Evolutionary conservation across 2,797 vertebrate species (phyloP).

Genomic region (Sebastes diploproa): DNA sequence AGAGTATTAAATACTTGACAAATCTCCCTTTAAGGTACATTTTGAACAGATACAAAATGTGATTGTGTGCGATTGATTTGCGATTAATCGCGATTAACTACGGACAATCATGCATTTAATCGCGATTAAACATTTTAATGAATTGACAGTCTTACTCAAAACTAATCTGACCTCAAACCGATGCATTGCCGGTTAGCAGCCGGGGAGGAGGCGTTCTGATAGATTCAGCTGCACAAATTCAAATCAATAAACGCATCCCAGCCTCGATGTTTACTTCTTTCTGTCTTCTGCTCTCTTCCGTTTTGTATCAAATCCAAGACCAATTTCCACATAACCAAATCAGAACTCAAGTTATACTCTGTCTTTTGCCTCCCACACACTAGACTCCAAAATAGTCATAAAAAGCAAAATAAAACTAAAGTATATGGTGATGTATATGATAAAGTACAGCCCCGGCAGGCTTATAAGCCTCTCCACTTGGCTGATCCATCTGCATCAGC

Average conservation of each 20-base stretch:
- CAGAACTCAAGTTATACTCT: not conserved
- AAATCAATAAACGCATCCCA: not conserved
- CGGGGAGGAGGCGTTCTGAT: not conserved
- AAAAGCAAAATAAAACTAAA: not conserved
- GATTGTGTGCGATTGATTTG: too few relatives aligned
- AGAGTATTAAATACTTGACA: too few relatives aligned
- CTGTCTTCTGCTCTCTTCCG: not conserved
- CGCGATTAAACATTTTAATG: accelerated
- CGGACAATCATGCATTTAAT: too few relatives aligned
- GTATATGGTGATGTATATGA: not conserved
- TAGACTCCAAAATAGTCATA: not conserved
- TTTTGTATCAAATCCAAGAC: not conserved
- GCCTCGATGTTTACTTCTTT: not conserved
- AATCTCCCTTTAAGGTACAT: too few relatives aligned
- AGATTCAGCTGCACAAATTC: not conserved
- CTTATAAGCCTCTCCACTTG: not conserved
- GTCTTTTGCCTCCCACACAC: not conserved
- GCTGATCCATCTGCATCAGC: not conserved
- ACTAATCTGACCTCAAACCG: not conserved
- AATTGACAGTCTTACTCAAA: too few relatives aligned
- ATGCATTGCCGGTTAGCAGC: not conserved
- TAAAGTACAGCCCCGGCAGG: not conserved
- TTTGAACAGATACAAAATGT: too few relatives aligned
- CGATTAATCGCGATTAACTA: too few relatives aligned
- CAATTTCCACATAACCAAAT: not conserved